Evolutionary conservation across 2,113 vertebrate species (phyloP), one percentile per base, ranked within the genome.

Genomic region (Tupaia tana): DNA sequence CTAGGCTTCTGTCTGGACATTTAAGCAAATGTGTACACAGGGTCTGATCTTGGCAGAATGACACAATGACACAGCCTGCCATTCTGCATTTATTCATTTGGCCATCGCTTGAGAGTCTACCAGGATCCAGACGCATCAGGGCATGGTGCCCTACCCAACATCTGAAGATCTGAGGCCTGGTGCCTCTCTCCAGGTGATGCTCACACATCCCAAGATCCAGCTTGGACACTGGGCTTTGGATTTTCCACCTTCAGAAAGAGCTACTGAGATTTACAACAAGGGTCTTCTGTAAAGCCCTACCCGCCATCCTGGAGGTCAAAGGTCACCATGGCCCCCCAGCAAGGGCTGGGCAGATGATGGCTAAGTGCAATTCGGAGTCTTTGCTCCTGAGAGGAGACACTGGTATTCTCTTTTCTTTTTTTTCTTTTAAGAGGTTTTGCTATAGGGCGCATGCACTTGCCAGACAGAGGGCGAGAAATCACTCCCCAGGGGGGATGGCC

Each of bases 121-220:
- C 69, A 2, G 1, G 3, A 16, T 58, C 70, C 56, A 9, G 13
- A 7, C 10, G 15, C 4, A 66, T 27, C 31, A 18, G 31, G 43
- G 8, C 1, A 3, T 1, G 2, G 9, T 25, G 34, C 73, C n/a
- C 63, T 71, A 20, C 9, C 6, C 6, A 3, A 7, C 22, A 31
- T 25, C 91, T 8, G 4, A 19, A 31, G 22, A 52, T 25, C 73
- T 16, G 13, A 70, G 24, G 31, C 12, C 43, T 19, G 8, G 24
- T 0, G 10, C 13, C 66, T 34, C 64, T 6, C 11, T 0, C 13
- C 7, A 6, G n/a, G 1, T 2, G 9, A 20, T 1, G 9, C 8
- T 18, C 16, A 3, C 15, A n/a, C 43, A 22, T 24, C 27, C 84
- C 67, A 56, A 63, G 19, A 77, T 10, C 66, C 29, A 27, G 54